A percentile compares a stretch with the other conserved stretches of the same genome.
These are phyloP conservation scores for Bombus terrestris DNA, from an alignment of 1,140 invertebrate genomes.

Conservation along the genomic window DNA sequence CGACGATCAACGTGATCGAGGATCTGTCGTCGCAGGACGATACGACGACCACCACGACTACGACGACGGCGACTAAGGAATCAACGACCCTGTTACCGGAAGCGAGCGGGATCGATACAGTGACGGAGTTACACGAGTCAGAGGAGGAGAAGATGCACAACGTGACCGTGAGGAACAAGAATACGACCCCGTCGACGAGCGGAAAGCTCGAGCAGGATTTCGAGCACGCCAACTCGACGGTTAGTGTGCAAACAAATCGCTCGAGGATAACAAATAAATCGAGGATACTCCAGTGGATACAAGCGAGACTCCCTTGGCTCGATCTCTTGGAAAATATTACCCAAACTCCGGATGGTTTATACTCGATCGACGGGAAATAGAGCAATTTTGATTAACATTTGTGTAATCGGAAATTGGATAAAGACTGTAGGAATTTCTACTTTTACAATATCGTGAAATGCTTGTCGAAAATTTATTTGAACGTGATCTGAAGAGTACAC, in stretches of 20 bases:
- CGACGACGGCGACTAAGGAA: constrained; percentile 48
- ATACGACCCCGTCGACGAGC: constrained; percentile 15
- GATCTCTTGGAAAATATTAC: constrained; percentile 6
- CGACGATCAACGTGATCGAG: constrained; percentile 52
- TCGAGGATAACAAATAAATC: constrained; percentile 10
- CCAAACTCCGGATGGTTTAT: not conserved
- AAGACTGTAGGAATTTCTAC: not conserved
- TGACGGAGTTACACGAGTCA: not conserved
- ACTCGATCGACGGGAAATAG: not conserved
- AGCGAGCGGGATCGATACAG: constrained; percentile 40
- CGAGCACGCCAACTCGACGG: constrained; percentile 27
- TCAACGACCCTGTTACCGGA: constrained; percentile 45
- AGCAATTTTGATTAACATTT: not conserved
- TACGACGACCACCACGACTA: constrained; percentile 53
- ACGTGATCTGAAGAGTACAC: too few relatives aligned
- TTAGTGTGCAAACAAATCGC: constrained; percentile 11
- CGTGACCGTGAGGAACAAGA: constrained; percentile 45
- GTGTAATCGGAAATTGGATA: not conserved
- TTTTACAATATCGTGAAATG: not conserved
- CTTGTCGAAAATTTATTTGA: not conserved
- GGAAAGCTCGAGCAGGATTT: not conserved
- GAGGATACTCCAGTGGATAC: constrained; percentile 6
- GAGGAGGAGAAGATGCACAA: constrained; percentile 40
- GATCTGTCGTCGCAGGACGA: constrained; percentile 60
- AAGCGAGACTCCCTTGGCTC: not conserved